These are phyloP conservation scores for Ceriagrion tenellum DNA, from an alignment of 2,888 invertebrate genomes.

Conservation along the genomic window DNA sequence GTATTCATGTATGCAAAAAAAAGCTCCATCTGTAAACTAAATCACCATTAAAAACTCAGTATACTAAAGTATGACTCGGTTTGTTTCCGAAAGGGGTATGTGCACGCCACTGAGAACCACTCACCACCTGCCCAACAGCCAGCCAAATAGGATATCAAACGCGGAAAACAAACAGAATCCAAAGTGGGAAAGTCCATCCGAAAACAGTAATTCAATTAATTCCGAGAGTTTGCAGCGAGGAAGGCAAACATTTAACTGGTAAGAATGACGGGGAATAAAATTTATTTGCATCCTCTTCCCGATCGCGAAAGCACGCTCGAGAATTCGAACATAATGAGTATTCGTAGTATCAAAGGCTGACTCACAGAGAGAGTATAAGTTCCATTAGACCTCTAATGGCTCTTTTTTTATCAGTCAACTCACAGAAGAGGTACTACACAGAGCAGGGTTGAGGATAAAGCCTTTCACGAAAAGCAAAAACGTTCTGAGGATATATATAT, in stretches of 20 bases:
- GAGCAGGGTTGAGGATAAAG: not conserved
- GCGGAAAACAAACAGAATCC: too few relatives aligned
- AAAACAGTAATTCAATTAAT: not conserved
- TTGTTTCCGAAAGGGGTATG: too few relatives aligned
- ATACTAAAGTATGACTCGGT: too few relatives aligned
- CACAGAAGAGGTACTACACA: not conserved
- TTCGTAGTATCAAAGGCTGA: not conserved
- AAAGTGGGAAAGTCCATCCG: not conserved
- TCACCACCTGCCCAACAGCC: too few relatives aligned
- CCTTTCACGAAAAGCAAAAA: not conserved
- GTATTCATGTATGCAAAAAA: too few relatives aligned
- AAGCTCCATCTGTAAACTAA: too few relatives aligned
- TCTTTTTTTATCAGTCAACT: not conserved
- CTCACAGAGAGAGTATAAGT: constrained; percentile 28
- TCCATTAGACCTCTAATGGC: constrained; percentile 50
- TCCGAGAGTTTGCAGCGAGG: not conserved
- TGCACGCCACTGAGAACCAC: too few relatives aligned
- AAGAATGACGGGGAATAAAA: not conserved
- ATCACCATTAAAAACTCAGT: too few relatives aligned
- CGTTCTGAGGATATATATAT: not conserved
- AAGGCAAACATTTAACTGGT: constrained; percentile 24
- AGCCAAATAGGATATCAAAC: too few relatives aligned
- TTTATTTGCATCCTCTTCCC: not conserved
- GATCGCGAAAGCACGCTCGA: not conserved
- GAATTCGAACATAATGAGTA: not conserved